Base-by-base conservation (phyloP, 1,140 invertebrate species). In the Aphaenogaster ashmeadi region DNA sequence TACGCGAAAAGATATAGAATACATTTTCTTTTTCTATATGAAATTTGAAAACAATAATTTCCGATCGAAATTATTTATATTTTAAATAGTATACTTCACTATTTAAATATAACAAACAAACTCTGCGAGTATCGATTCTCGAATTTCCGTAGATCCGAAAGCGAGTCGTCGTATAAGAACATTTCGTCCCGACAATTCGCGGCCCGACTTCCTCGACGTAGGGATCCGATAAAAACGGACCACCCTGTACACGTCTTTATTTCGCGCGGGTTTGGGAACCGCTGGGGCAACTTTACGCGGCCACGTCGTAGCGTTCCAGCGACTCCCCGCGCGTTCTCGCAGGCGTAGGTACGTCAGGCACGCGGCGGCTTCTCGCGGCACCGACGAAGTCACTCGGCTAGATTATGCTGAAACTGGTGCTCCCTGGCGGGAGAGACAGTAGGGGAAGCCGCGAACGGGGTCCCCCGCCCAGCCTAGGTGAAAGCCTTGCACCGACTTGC, bases 331-430 rank as follows among this genome's bases (percentile, higher is more conserved):
- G 36, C 78, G 83, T 62, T 71, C 33, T 62, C 33, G 41, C 80
- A 74, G 50, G 80, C 80, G 80, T 74, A 89, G 85, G 66, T 87
- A 83, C 83, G 78, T 60, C 50, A 89, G 72, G 71, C 78, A 90
- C 78, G 78, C 88, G 88, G 78, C 85, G 75, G 81, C 85, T 83
- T 44, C 64, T 84, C 69, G 54, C 54, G 64, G 64, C 78, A 69
- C 52, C 85, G 72, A 79, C 54, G 7, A 69, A 92, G 86, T 90
- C 92, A 92, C 89, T 92, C 86, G 89, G 91, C 89, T 92, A 92
- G 92, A 93, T 93, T 94, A 94, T 92, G 91, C 92, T 94, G 92
- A 94, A 93, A 94, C 92, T 93, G 92, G 92, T 94, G 93, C 92
- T 93, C 85, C 87, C 83, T 56, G 79, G 62, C 66, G 52, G 47